These are phyloP conservation scores for Bostrychus sinensis DNA, from an alignment of 2,113 vertebrate genomes.

Conservation along the genomic window DNA sequence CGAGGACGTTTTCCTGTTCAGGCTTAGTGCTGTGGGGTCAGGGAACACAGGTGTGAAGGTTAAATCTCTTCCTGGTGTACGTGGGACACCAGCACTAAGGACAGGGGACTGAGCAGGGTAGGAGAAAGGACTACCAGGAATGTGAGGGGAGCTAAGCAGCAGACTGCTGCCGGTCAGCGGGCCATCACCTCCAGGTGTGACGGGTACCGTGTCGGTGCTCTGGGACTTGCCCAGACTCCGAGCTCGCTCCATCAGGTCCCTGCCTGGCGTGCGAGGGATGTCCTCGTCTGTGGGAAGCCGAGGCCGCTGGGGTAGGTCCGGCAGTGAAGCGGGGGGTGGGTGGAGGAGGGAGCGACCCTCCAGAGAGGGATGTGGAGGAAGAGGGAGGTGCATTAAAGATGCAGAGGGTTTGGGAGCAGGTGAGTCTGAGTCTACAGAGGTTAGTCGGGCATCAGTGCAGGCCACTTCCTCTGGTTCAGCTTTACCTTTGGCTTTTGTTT, in stretches of 20 bases:
- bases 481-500: conserved; percentile 73
- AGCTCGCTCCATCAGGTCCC: conserved; percentile 84
- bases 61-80: conserved; percentile 95
- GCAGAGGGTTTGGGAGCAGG: conserved; percentile 61
- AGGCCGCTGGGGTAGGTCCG: conserved; percentile 64
- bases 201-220: conserved; percentile 89
- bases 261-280: conserved; percentile 89
- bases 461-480: conserved; percentile 77
- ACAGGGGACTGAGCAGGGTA: conserved; percentile 93
- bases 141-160: conserved; percentile 89
- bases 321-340: conserved; percentile 54
- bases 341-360: conserved; percentile 71
- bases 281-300: conserved; percentile 88
- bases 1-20: conserved; percentile 84
- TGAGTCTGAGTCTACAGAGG: conserved; percentile 55
- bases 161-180: conserved; percentile 88
- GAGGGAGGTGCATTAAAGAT: conserved; percentile 77
- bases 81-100: conserved; percentile 88
- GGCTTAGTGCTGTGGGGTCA: conserved; percentile 82
- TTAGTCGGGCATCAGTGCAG: conserved; percentile 75
- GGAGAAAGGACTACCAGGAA: conserved; percentile 93
- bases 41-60: conserved; percentile 93
- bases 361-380: conserved; percentile 71
- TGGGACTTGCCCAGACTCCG: conserved; percentile 86
- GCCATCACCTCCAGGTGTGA: conserved; percentile 88